These are phyloP conservation scores for Drosophila nasuta DNA, from an alignment of 1,140 invertebrate species.

Conservation along the genomic window DNA sequence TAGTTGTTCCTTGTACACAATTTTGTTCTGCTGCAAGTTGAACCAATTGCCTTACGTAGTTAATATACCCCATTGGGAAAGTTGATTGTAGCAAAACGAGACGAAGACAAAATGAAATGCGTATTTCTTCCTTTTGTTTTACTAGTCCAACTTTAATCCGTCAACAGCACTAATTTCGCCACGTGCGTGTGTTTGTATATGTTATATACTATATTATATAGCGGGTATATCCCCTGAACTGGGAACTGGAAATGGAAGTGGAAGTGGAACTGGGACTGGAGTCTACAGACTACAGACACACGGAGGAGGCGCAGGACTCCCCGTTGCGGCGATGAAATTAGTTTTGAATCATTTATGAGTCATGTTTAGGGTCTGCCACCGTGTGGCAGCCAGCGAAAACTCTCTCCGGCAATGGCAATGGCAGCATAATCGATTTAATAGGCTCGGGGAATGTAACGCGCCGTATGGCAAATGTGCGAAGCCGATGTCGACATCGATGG, in stretches of 20 bases:
- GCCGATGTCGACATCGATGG: background rate
- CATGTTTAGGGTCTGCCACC: constrained; percentile 71
- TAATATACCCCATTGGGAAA: constrained; percentile 8
- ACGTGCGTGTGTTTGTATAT: constrained; percentile 56
- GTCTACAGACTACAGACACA: constrained; percentile 25
- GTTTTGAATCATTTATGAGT: constrained; percentile 83
- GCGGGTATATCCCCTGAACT: constrained; percentile 13
- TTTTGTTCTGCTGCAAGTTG: background rate
- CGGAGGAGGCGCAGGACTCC: constrained; percentile 52
- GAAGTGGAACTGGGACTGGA: constrained; percentile 18
- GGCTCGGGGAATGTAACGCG: constrained; percentile 63
- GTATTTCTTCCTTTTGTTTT: constrained; percentile 47
- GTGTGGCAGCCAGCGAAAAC: constrained; percentile 9
- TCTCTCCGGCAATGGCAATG: constrained; percentile 22
- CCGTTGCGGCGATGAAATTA: constrained; percentile 76
- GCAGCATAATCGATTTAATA: constrained; percentile 79
- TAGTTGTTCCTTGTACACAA: background rate
- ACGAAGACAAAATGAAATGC: constrained; percentile 26
- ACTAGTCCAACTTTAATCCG: constrained; percentile 57
- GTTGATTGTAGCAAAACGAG: background rate
- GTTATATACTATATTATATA: constrained; percentile 24
- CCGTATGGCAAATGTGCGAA: constrained; percentile 56
- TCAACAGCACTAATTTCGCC: constrained; percentile 61
- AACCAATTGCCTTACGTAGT: background rate
- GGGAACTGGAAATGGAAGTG: constrained; percentile 4